Evolutionary conservation across 2,888 invertebrate species (phyloP).

Genomic region (Melipona bicolor): DNA sequence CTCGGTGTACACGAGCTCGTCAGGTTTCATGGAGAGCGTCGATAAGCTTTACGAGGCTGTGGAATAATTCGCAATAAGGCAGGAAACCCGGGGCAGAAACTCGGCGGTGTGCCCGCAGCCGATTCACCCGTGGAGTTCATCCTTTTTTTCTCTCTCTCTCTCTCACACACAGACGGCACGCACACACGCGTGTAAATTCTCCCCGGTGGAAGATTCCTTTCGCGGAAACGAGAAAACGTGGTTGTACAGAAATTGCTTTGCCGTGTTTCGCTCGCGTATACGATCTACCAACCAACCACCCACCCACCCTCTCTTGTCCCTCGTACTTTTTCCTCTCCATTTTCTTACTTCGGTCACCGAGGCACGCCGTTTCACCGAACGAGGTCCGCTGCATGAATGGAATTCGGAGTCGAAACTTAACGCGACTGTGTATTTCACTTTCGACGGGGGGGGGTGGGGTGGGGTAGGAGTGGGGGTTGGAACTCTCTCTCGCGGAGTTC

Average conservation of each 20-base stretch:
- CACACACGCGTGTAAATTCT: constrained; percentile 66
- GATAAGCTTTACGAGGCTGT: constrained; percentile 57
- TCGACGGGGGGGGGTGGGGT: constrained; percentile 16
- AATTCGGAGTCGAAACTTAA: constrained; percentile 56
- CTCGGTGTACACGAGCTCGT: constrained; percentile 34
- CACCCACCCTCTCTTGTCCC: constrained; percentile 3
- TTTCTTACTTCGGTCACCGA: constrained; percentile 68
- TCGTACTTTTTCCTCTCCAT: constrained; percentile 65
- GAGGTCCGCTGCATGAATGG: constrained; percentile 41
- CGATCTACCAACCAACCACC: constrained; percentile 32
- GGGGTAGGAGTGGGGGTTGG: neutral
- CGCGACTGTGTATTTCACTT: constrained; percentile 58
- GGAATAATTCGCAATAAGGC: constrained; percentile 63
- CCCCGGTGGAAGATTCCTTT: constrained; percentile 51
- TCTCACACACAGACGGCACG: constrained; percentile 24
- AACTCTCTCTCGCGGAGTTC: neutral
- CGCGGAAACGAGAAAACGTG: constrained; percentile 72
- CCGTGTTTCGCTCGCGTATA: constrained; percentile 68
- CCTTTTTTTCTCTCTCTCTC: constrained; percentile 32
- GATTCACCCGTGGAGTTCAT: constrained; percentile 61
- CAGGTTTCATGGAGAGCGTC: constrained; percentile 54
- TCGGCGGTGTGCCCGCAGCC: constrained; percentile 14
- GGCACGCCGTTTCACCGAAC: constrained; percentile 17
- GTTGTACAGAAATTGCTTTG: constrained; percentile 74
- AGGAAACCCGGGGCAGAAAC: constrained; percentile 11